Evolutionary conservation across 2,797 vertebrate genomes (phyloP), one percentile per base, ranked within the genome.

Genomic region (Neomorphus geoffroyi): DNA sequence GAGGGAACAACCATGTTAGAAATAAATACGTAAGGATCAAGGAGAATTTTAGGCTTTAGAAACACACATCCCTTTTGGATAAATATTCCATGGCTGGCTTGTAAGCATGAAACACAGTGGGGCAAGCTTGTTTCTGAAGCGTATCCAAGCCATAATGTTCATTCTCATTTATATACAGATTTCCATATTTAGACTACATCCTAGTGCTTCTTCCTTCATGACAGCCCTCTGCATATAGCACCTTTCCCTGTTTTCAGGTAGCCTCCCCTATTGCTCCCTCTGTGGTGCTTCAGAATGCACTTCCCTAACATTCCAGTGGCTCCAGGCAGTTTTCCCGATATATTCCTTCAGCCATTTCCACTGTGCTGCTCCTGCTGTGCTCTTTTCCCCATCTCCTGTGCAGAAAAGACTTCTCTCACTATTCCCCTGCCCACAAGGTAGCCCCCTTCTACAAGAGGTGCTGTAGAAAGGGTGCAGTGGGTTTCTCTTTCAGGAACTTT

Each of bases 351-450:
- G 53, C 32, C 56, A 14, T 46, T 78, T 45, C 61, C 61, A 74
- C 28, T 0, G 0, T 2, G 4, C 22, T 30, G 35, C 57, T 74
- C 50, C 72, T 50, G 53, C 3, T 41, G 23, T 37, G 61, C 32
- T 50, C 14, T 64, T 50, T 60, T 26, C 43, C n/a, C 28, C 58
- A 58, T 8, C 27, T 37, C 58, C 64, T 32, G 75, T 18, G 32
- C 28, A 67, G 74, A 75, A 56, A 45, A 3, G 5, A 37, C 54
- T 30, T 43, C 46, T 24, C 30, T 61, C 0, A 0, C 56, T 65
- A 58, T 22, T 61, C 18, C 19, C 57, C 26, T n/a, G 24, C 18
- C 30, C 41, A 22, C 0, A 0, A 61, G 39, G 46, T 4, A 71
- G 23, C 6, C 7, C 10, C 33, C 16, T 85, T 54, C 54, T 5